Conservation (phyloP, 2,797 vertebrate genomes). For the Carapus acus region DNA sequence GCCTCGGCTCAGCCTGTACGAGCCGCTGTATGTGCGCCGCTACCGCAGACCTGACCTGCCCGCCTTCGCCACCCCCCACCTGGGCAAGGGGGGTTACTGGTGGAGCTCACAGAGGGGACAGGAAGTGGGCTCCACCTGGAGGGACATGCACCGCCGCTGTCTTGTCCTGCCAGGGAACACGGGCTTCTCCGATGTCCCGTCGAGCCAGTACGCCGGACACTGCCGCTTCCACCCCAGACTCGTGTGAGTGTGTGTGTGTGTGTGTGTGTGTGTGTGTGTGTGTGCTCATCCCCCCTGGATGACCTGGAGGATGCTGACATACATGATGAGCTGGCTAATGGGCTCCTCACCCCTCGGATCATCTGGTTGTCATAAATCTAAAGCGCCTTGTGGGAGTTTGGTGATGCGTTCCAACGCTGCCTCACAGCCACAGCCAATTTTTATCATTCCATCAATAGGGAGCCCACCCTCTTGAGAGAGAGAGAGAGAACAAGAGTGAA, state of each 20-base stretch:
- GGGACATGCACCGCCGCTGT: slow-evolving; percentile 17
- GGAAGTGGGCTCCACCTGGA: slow-evolving; percentile 47
- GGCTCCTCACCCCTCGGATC: slow-evolving; percentile 42
- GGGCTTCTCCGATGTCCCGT: slow-evolving; percentile 50
- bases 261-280: not conserved
- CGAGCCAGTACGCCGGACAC: slow-evolving; percentile 42
- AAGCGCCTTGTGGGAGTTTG: slow-evolving; percentile 20
- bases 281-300: slow-evolving; percentile 12
- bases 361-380: slow-evolving; percentile 43
- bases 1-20: slow-evolving; percentile 37
- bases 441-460: slow-evolving; percentile 15
- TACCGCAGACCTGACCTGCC: slow-evolving; percentile 34
- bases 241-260: slow-evolving; percentile 41
- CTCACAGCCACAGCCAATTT: slow-evolving; percentile 22
- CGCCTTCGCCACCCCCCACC: slow-evolving; percentile 48
- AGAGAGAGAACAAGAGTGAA: no score
- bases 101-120: slow-evolving; percentile 53
- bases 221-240: slow-evolving; percentile 47
- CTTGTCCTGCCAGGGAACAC: slow-evolving; percentile 59
- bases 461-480: no score
- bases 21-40: slow-evolving; percentile 44
- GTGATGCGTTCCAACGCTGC: not conserved
- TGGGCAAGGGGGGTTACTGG: slow-evolving; percentile 56
- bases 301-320: slow-evolving; percentile 41
- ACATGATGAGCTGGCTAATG: slow-evolving; percentile 47